These are phyloP conservation scores for Diglossa cyanea DNA, from an alignment of 2,797 vertebrate species.

Conservation along the genomic window DNA sequence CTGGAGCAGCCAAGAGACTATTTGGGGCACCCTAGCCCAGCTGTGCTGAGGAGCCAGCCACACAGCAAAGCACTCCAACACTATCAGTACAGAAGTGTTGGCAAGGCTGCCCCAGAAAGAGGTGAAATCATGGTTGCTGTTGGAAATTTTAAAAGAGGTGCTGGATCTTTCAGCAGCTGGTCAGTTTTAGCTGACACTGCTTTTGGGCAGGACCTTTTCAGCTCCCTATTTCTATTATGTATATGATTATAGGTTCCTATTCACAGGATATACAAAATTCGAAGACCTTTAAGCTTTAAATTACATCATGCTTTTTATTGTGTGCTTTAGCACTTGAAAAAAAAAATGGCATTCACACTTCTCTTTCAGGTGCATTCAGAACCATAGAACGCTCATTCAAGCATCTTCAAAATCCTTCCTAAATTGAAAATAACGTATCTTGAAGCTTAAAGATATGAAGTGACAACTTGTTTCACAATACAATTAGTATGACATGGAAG, in stretches of 20 bases:
- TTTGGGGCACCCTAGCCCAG: not conserved
- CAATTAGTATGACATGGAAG: not conserved
- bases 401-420: not conserved
- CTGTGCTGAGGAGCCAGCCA: rapidly evolving
- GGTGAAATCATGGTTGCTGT: not conserved
- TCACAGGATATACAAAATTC: not conserved
- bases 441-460: not conserved
- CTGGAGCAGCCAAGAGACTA: not conserved
- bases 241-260: not conserved
- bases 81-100: not conserved
- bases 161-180: not conserved
- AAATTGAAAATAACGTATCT: not conserved
- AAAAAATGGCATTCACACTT: not conserved
- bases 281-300: not conserved
- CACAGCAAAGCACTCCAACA: not conserved
- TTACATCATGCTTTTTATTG: not conserved
- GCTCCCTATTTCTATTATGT: not conserved
- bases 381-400: not conserved
- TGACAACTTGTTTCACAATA: not conserved
- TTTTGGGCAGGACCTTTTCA: not conserved
- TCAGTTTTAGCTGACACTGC: not conserved
- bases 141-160: not conserved
- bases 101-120: not conserved
- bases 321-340: not conserved
- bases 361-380: not conserved